Percentiles rank a stretch among this genome's conserved stretches.
These are phyloP conservation scores for Drosophila picticornis DNA, from an alignment of 2,888 invertebrate species.

Conservation along the genomic window DNA sequence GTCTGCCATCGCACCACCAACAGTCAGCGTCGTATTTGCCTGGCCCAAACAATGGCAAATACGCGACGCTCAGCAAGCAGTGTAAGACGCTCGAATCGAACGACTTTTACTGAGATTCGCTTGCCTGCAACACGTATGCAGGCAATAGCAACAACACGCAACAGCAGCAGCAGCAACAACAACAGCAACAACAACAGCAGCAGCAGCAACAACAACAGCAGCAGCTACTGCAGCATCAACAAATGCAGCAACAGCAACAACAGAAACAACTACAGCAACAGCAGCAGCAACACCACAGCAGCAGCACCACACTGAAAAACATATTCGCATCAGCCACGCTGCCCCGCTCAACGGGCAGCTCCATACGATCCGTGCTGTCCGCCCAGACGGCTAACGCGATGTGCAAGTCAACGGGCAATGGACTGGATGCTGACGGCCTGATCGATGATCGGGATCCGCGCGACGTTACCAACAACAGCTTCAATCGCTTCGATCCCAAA, in stretches of 20 bases:
- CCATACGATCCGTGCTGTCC: constrained; percentile 83
- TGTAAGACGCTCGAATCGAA: constrained; percentile 97
- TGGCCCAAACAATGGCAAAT: constrained; percentile 93
- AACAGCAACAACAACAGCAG: constrained; percentile 21
- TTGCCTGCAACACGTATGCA: constrained; percentile 87
- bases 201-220: constrained; percentile 45
- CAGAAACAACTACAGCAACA: constrained; percentile 49
- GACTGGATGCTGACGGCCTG: constrained; percentile 70
- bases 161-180: constrained; percentile 55
- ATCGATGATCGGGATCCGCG: constrained; percentile 84
- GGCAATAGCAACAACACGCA: constrained; percentile 84
- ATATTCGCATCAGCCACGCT: constrained; percentile 84
- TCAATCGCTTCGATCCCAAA: constrained; percentile 85
- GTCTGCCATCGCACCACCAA: constrained; percentile 87
- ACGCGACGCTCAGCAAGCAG: constrained; percentile 97
- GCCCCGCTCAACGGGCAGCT: constrained; percentile 84
- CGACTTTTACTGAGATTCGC: constrained; percentile 96
- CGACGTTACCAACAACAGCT: constrained; percentile 85
- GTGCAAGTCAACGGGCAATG: constrained; percentile 82
- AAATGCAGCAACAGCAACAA: constrained; percentile 63
- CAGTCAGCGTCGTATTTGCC: constrained; percentile 85
- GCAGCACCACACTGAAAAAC: constrained; percentile 80
- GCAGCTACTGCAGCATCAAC: constrained; percentile 48
- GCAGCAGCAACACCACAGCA: constrained; percentile 39
- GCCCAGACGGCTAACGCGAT: constrained; percentile 82